A percentile compares a stretch with the other conserved stretches of the same genome.
Conservation (phyloP, 92 coral and sea anemone species). For the Porites rus region DNA sequence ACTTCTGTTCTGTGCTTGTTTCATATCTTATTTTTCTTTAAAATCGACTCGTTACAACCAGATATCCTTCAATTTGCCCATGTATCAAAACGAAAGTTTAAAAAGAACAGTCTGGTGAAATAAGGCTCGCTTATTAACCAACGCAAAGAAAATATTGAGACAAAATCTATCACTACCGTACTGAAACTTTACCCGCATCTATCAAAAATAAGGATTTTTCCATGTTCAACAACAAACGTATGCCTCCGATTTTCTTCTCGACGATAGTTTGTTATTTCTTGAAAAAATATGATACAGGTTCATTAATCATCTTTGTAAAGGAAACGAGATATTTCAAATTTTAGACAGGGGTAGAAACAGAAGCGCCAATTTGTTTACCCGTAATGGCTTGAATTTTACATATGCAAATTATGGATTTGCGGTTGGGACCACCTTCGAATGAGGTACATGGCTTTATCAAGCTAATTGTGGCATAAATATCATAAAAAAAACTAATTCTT, state of each 20-base stretch:
- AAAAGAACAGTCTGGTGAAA: not conserved
- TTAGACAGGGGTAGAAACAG: constrained; percentile 69
- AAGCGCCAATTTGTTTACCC: constrained; percentile 31
- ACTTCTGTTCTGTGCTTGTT: constrained; percentile 60
- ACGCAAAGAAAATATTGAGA: not conserved
- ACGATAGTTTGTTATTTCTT: constrained; percentile 41
- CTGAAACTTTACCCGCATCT: constrained; percentile 2
- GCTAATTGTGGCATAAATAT: too few species aligned
- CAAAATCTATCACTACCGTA: not conserved
- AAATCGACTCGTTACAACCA: not conserved
- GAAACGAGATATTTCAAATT: constrained; percentile 31
- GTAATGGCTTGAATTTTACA: constrained; percentile 11
- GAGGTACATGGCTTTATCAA: not conserved
- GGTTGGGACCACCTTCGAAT: not conserved
- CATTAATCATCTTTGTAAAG: not conserved
- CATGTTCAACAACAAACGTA: not conserved
- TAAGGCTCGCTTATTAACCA: not conserved
- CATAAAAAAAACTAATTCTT: too few species aligned
- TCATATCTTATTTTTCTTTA: constrained; percentile 23
- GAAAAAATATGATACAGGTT: not conserved
- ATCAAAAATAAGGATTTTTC: constrained; percentile 7
- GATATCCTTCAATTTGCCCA: not conserved
- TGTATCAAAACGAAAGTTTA: not conserved
- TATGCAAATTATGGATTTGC: constrained; percentile 35
- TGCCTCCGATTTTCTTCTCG: not conserved